Evolutionary conservation across 2,113 vertebrate species (phyloP), one percentile per base, ranked within the genome.

Genomic region (Halichoerus grypus): DNA sequence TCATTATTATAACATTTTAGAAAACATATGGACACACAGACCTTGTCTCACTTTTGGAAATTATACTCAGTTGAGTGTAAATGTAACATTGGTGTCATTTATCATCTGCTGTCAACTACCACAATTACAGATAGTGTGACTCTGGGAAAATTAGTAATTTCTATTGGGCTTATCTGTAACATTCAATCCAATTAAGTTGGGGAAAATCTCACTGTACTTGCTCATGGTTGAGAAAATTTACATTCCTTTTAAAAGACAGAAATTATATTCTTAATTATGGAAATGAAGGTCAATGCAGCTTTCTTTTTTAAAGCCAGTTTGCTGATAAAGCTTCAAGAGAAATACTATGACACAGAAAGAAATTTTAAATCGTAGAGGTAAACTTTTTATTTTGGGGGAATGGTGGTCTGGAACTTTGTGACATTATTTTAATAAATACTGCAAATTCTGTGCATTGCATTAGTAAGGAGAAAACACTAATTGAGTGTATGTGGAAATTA

Each of bases 321-420:
- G 90, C 46, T 82, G 36, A 51, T 63, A 71, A 57, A 96, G n/a
- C 7, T 81, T 84, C 24, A 72, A 74, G 28, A 93, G 22, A 18
- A 91, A 92, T 63, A 88, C 4, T 36, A 49, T 57, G 65, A 49
- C 5, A 42, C 8, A 57, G 55, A 87, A 83, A 80, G 39, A 57
- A 89, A 69, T 46, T 76, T 79, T 85, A 57, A 79, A 89, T 69
- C n/a, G 53, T 11, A 85, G 51, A 93, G 7, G 21, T 39, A 86
- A 86, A 22, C 16, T 36, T 69, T 91, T 94, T 74, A 5, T 74
- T 88, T 92, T 53, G 28, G 36, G 42, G 49, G 21, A 86, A 55
- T 5, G 71, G 61, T 94, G 88, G 72, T 79, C 49, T 97, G 92
- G 53, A 93, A 93, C 22, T 79, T 90, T 83, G 86, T 82, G 91